Conservation (phyloP, 2,888 invertebrate species). For the Eupeodes luniger region DNA sequence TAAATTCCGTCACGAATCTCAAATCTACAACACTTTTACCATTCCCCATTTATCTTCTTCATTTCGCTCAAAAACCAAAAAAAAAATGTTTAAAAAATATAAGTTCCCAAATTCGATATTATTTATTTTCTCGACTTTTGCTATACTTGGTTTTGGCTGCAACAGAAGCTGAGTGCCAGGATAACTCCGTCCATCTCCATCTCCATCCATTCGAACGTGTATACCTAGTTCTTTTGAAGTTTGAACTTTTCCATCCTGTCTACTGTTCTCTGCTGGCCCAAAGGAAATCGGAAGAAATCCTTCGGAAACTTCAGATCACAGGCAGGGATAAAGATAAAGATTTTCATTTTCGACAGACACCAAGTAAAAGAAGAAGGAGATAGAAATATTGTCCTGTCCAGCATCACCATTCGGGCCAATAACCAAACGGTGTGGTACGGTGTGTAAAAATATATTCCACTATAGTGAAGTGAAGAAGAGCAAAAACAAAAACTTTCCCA, state of each 20-base stretch:
- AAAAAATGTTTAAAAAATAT: background rate
- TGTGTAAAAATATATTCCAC: conserved; percentile 18
- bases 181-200: conserved; percentile 22
- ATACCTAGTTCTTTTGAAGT: conserved; percentile 63
- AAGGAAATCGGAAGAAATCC: conserved; percentile 60
- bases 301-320: conserved; percentile 53
- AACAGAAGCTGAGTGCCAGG: conserved; percentile 23
- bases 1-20: conserved; percentile 64
- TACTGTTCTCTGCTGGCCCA: background rate
- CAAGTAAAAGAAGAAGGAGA: conserved; percentile 23
- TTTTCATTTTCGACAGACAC: conserved; percentile 16
- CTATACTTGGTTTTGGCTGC: conserved; percentile 30
- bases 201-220: conserved; percentile 31
- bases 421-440: conserved; percentile 29
- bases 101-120: conserved; percentile 69
- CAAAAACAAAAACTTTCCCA: conserved; percentile 61
- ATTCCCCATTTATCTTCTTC: conserved; percentile 57
- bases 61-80: background rate
- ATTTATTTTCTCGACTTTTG: conserved; percentile 65
- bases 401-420: background rate
- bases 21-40: conserved; percentile 27
- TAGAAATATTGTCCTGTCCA: conserved; percentile 44
- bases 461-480: conserved; percentile 31
- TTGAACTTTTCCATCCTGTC: conserved; percentile 5
- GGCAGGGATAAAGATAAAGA: conserved; percentile 45